A percentile compares a stretch with the other conserved stretches of the same genome.
These are phyloP conservation scores for Cydia pomonella DNA, from an alignment of 1,140 invertebrate species.

Conservation along the genomic window DNA sequence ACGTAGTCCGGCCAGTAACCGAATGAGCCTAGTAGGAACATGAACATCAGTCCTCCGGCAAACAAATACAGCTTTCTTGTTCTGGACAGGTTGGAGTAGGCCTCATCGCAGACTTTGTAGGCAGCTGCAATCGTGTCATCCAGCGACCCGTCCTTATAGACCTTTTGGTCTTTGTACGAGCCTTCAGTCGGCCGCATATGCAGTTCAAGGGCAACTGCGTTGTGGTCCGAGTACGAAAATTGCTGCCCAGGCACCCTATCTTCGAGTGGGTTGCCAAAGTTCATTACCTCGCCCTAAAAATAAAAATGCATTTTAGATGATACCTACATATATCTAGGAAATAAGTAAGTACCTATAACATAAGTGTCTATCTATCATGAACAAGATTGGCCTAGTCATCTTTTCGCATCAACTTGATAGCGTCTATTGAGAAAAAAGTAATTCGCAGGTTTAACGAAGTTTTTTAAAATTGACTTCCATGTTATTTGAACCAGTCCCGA, in stretches of 20 bases:
- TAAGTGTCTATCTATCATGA: background rate
- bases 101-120: conserved; percentile 83
- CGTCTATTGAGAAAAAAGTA: too few relatives aligned
- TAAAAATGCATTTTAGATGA: background rate
- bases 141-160: conserved; percentile 43
- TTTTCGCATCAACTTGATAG: background rate
- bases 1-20: conserved; percentile 70
- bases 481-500: too few relatives aligned
- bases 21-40: conserved; percentile 73
- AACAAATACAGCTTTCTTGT: conserved; percentile 83
- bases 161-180: conserved; percentile 35
- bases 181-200: conserved; percentile 50
- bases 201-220: conserved; percentile 89
- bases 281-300: conserved; percentile 81
- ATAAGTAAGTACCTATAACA: background rate
- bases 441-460: too few relatives aligned
- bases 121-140: conserved; percentile 82
- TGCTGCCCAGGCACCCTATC: conserved; percentile 85
- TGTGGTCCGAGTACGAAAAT: conserved; percentile 95
- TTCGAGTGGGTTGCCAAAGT: conserved; percentile 87
- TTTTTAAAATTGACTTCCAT: too few relatives aligned
- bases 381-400: background rate
- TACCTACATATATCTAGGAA: background rate
- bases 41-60: conserved; percentile 76
- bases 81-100: conserved; percentile 80